Evolutionary conservation across 2,888 invertebrate species (phyloP).

Genomic region (Campaea margaritaria): DNA sequence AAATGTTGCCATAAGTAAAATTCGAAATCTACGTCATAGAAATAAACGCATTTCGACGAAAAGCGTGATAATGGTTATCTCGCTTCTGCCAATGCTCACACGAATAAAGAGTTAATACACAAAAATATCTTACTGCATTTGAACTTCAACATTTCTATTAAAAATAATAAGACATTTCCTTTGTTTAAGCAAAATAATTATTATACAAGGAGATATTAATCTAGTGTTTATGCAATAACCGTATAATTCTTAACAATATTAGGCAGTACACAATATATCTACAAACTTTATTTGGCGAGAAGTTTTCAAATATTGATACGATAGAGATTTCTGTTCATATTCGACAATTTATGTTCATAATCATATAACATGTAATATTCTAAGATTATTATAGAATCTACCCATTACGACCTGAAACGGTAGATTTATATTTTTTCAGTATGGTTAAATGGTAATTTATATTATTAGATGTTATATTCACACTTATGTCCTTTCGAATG

Average conservation of each 20-base stretch:
- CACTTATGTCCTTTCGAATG: no score
- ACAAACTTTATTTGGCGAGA: constrained; percentile 42
- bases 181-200: neutral
- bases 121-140: constrained; percentile 8
- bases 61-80: constrained; percentile 5
- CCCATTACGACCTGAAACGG: no score
- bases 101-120: constrained; percentile 9
- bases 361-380: neutral
- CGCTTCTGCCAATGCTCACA: constrained; percentile 8
- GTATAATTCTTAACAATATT: constrained; percentile 17
- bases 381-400: neutral
- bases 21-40: constrained; percentile 34
- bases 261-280: constrained; percentile 38
- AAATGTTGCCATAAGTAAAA: constrained; percentile 35
- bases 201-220: neutral
- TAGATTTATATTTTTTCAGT: no score
- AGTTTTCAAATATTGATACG: constrained; percentile 27
- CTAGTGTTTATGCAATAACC: constrained; percentile 8
- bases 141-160: constrained; percentile 1
- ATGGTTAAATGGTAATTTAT: no score
- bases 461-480: no score
- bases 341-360: neutral
- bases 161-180: constrained; percentile 4
- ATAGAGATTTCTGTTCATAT: constrained; percentile 10
- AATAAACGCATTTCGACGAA: constrained; percentile 8